Evolutionary conservation across 1,140 invertebrate genomes (phyloP), one percentile per base, ranked within the genome.

Genomic region (Drosophila burlai): DNA sequence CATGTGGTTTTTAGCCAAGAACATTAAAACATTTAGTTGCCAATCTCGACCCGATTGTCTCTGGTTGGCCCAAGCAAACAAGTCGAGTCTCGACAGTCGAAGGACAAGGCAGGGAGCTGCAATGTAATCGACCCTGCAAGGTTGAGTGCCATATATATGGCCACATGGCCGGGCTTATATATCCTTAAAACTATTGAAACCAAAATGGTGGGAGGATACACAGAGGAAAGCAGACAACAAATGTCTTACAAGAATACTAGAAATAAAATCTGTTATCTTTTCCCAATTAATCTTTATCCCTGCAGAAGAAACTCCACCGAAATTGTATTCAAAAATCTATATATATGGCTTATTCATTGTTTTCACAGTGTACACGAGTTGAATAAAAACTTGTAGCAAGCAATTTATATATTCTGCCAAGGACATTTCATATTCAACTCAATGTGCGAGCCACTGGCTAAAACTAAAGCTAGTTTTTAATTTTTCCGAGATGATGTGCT

Each of bases 21-120:
- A 55, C 74, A 87, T 89, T 84, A 81, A 75, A 71, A 75, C 72
- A 81, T 81, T 89, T 81, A 83, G 68, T 81, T 81, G 85, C 42
- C 85, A 78, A 71, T 83, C 74, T 24, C 38, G 21, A n/a, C 43
- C n/a, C 34, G 60, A 46, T 49, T 61, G 54, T 43, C 52, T 26
- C 47, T 31, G 43, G 45, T 42, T 50, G 47, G 50, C 46, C 59
- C n/a, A 29, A 58, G 57, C 54, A 74, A 81, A 69, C 84, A 83
- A 74, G 63, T 47, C 60, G 59, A 67, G 34, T 46, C 36, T 40
- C 52, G 57, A 42, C 62, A 66, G 49, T 15, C 54, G 68, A 85
- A 81, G 82, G 73, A 73, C 71, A 73, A 43, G 18, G 42, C 43
- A 68, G 49, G 64, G 68, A 72, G 64, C 42, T 43, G 43, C 43